phyloP scores from a whole-genome alignment of 2,113 vertebrate species.

The Rhabdomys dilectus region DNA sequence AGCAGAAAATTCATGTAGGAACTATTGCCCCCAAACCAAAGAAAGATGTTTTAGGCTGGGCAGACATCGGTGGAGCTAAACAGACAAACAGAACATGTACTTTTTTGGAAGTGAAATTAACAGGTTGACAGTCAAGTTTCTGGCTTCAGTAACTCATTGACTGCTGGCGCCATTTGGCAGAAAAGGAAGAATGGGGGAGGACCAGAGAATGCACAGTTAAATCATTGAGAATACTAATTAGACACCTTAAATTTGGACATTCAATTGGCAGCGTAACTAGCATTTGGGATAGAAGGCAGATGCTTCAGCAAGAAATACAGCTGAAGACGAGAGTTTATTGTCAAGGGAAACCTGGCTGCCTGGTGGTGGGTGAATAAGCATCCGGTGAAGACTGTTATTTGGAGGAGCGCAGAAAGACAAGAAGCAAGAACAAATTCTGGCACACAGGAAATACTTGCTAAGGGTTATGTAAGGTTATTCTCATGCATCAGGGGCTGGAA shows the following conservation, averaged over 20 bases:
- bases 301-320: neutral
- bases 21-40: neutral
- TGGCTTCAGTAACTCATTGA: constrained; percentile 19
- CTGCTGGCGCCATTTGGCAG: neutral
- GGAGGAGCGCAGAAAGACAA: constrained; percentile 12
- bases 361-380: neutral
- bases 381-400: neutral
- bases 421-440: neutral
- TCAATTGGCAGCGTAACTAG: neutral
- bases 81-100: neutral
- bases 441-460: constrained; percentile 1
- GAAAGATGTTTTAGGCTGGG: neutral
- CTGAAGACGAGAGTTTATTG: neutral
- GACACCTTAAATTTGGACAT: constrained; percentile 19
- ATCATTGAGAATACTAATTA: neutral
- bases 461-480: neutral
- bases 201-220: neutral
- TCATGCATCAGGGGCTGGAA: neutral
- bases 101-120: constrained; percentile 41
- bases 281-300: neutral
- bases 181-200: neutral
- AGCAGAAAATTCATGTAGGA: neutral
- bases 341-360: neutral
- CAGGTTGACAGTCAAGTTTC: constrained; percentile 13
- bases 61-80: neutral